Evolutionary conservation across 1,140 invertebrate species (phyloP), one percentile per base, ranked within the genome.

Genomic region (Coboldia fuscipes): DNA sequence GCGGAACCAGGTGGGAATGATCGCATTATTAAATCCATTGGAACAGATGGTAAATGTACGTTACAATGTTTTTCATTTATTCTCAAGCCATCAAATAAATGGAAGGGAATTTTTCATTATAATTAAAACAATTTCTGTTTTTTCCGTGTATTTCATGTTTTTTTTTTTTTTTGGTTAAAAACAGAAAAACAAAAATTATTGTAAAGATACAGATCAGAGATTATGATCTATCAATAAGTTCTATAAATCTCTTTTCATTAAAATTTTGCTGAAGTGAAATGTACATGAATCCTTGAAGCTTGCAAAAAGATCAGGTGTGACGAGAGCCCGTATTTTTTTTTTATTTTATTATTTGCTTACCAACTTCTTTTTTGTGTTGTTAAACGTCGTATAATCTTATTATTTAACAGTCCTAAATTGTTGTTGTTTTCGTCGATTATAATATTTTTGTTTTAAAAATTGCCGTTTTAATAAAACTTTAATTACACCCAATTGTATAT

Each of bases 331-430:
- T n/a, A n/a, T n/a, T n/a, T n/a, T n/a, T n/a, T 49, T 48, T 45
- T 43, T 49, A 50, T 49, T 43, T 45, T 47, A 46, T 44, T 50
- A 50, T 48, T 50, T 46, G 41, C 42, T 40, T 44, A 42, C 39
- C 37, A 45, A 17, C 22, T 17, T 22, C 18, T 7, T 12, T 17
- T 23, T 21, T 14, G n/a, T 21, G 22, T 22, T 26, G 10, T 10
- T 26, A 21, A 10, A 32, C 8, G 7, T 30, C 6, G n/a, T n/a
- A n/a, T 8, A 41, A 20, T 39, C 33, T 37, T 31, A 37, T 39
- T 34, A 40, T 34, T 32, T 47, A 30, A 45, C 45, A 36, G 38
- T 41, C 41, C 46, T 48, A 46, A 36, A 43, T 39, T 46, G 38
- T 39, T 27, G 12, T n/a, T n/a, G n/a, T n/a, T n/a, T 33, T 36